Evolutionary conservation across 2,888 invertebrate species (phyloP), one percentile per base, ranked within the genome.

Genomic region (Xiphydria camelus): DNA sequence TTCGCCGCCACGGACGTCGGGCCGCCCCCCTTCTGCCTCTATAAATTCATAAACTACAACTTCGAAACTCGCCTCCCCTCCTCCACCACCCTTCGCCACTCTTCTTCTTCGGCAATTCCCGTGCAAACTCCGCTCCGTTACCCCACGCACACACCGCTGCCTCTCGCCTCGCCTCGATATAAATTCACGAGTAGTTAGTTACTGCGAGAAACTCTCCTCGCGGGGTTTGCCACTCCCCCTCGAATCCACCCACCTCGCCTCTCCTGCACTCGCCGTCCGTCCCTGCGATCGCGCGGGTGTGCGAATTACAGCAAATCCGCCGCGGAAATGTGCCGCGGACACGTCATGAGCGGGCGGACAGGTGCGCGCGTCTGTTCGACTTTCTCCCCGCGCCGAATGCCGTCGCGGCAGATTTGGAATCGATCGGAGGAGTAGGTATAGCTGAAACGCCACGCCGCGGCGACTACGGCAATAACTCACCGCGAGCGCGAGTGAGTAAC

Each of bases 11-110:
- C 42, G 39, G 41, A 23, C 45, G 44, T 43, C 23, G 36, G 37
- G 37, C 32, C 15, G 41, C 32, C 41, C 41, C 45, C 49, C 52
- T 50, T 68, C 66, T 60, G 64, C 64, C 62, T 68, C 73, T 72
- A 73, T 73, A 74, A 74, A 74, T 74, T 74, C 73, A 73, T 73
- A 73, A 74, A 68, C 71, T 69, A 67, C 66, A 66, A 73, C 64
- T 73, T 73, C 47, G 67, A 67, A 65, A 68, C 64, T 61, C 47
- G 39, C 53, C n/a, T 17, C 21, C 25, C 22, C 25, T 23, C 29
- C 19, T 12, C 33, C n/a, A 10, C 23, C 22, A 32, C 39, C 25
- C 14, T 18, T 31, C 34, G 31, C 26, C 4, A 10, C 14, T 26
- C 26, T 26, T 26, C 10, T 26, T 26, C 26, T 26, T n/a, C 26